A percentile compares a stretch with the other conserved stretches of the same genome.
These are phyloP conservation scores for Solea solea DNA, from an alignment of 2,113 vertebrate genomes.

Conservation along the genomic window DNA sequence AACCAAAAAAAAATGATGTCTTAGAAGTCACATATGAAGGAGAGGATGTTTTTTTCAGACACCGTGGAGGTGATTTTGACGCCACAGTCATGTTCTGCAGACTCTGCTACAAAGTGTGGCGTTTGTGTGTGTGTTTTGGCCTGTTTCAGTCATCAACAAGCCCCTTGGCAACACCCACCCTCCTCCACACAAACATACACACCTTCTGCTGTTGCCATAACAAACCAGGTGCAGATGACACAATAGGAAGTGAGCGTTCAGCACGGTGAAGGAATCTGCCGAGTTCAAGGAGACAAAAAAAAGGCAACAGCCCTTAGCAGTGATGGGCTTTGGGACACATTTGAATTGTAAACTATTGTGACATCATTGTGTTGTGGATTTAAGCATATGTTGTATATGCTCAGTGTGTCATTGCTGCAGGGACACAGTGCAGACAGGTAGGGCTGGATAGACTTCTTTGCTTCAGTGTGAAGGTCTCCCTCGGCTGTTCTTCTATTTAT, in stretches of 20 bases:
- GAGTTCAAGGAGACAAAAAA: slow-evolving; percentile 32
- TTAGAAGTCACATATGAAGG: neutral
- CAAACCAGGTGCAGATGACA: slow-evolving; percentile 46
- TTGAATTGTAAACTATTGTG: too few species aligned
- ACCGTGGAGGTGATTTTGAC: neutral
- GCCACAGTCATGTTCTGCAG: neutral
- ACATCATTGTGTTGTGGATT: slow-evolving; percentile 2
- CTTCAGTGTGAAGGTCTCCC: neutral
- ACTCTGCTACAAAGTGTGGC: slow-evolving; percentile 1
- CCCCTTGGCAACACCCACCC: slow-evolving; percentile 24
- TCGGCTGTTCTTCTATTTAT: neutral
- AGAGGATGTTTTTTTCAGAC: neutral
- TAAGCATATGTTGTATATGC: neutral
- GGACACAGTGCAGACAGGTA: slow-evolving; percentile 24
- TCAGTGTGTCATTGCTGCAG: slow-evolving; percentile 23
- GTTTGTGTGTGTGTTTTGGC: neutral
- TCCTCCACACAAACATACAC: slow-evolving; percentile 20
- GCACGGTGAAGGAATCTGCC: slow-evolving; percentile 34
- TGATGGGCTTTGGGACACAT: neutral
- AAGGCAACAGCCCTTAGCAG: neutral
- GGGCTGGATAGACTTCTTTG: neutral
- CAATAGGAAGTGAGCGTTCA: slow-evolving; percentile 33
- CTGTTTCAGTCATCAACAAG: slow-evolving; percentile 33
- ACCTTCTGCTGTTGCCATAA: slow-evolving; percentile 63
- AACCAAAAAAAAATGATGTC: slow-evolving; percentile 1